Percentiles rank a stretch among this genome's conserved stretches.
Evolutionary conservation across 2,888 invertebrate species (phyloP).

Genomic region (Apeira syringaria): DNA sequence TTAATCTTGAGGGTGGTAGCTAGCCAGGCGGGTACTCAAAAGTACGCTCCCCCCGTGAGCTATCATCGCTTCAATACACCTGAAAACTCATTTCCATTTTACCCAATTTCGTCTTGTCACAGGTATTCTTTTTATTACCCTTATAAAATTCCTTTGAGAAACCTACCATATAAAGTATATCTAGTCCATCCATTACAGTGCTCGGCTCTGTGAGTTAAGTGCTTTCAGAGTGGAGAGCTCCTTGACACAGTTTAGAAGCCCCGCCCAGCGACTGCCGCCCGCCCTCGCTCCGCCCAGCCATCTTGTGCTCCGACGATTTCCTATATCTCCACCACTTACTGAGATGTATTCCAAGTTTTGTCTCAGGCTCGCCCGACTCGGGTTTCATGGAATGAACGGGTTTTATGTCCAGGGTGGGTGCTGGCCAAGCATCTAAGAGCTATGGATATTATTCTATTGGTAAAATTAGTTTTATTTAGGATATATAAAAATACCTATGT

Average conservation of each 20-base stretch:
- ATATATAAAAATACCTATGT: no score
- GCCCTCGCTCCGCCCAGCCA: slow-evolving; percentile 42
- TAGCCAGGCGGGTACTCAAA: no score
- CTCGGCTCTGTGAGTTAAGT: slow-evolving; percentile 39
- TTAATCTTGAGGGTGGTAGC: no score
- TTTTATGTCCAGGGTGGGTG: slow-evolving; percentile 13
- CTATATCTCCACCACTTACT: slow-evolving; percentile 31
- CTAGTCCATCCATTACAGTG: slow-evolving; percentile 42
- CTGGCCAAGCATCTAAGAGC: neutral
- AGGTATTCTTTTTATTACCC: slow-evolving; percentile 27
- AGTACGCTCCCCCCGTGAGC: no score
- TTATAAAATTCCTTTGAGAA: slow-evolving; percentile 23
- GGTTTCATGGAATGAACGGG: slow-evolving; percentile 26
- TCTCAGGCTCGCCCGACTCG: slow-evolving; percentile 36
- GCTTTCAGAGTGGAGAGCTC: slow-evolving; percentile 49
- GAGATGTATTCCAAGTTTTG: slow-evolving; percentile 49
- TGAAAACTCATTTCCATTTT: slow-evolving; percentile 6
- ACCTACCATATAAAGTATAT: slow-evolving; percentile 25
- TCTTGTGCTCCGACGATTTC: slow-evolving; percentile 29
- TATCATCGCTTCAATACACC: no score
- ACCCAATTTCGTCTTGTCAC: slow-evolving; percentile 18
- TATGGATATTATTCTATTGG: slow-evolving; percentile 13
- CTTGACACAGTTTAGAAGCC: slow-evolving; percentile 60
- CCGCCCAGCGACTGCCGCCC: slow-evolving; percentile 49
- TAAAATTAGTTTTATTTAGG: no score